Percentiles rank a stretch among this genome's conserved stretches.
Evolutionary conservation across 2,113 vertebrate species (phyloP).

Genomic region (Rhinichthys klamathensis): DNA sequence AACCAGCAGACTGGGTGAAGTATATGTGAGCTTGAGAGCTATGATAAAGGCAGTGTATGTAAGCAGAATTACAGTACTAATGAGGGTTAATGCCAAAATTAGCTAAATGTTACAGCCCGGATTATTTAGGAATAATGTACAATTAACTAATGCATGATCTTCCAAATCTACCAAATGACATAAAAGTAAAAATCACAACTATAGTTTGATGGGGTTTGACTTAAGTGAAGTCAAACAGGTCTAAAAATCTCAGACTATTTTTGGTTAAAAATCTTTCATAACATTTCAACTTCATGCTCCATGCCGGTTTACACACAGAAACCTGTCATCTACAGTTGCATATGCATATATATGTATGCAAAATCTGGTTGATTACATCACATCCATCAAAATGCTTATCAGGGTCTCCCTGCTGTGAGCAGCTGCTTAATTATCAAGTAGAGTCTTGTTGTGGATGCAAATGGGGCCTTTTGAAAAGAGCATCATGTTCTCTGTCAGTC

Average conservation of each 20-base stretch:
- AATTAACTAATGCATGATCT: not conserved
- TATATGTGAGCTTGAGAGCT: not conserved
- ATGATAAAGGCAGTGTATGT: not conserved
- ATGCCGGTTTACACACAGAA: not conserved
- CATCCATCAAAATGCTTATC: slow-evolving; percentile 74
- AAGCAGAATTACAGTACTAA: not conserved
- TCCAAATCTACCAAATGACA: not conserved
- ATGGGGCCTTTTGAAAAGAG: slow-evolving; percentile 71
- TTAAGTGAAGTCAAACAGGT: not conserved
- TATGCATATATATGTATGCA: slow-evolving; percentile 50
- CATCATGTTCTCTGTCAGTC: slow-evolving; percentile 74
- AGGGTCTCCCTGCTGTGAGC: slow-evolving; percentile 70
- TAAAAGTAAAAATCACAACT: too few relatives aligned
- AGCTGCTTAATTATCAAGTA: slow-evolving; percentile 78
- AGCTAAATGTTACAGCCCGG: not conserved
- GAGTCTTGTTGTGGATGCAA: slow-evolving; percentile 76
- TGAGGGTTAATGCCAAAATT: not conserved
- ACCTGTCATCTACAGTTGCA: not conserved
- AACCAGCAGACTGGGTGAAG: not conserved
- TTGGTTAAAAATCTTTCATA: not conserved
- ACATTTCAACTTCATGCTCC: not conserved
- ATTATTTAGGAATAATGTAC: not conserved
- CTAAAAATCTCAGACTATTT: not conserved
- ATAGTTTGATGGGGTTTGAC: not conserved
- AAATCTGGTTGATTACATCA: slow-evolving; percentile 69